Evolutionary conservation across 1,140 invertebrate species (phyloP).

Genomic region (Campodea augens): DNA sequence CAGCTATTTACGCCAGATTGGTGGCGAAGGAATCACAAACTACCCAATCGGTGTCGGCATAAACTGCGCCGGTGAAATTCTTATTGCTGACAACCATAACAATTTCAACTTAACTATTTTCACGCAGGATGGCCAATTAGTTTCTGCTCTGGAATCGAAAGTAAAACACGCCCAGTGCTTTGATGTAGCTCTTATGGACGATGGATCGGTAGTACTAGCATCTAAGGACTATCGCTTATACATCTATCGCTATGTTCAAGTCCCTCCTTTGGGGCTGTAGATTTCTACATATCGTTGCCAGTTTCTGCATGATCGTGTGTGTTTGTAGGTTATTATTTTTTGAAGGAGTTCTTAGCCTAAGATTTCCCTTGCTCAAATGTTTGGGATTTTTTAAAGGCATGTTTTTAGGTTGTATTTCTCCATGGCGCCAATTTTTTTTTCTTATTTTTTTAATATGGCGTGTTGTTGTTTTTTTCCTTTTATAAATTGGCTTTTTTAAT

Average conservation of each 20-base stretch:
- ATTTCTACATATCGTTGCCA: too few species aligned
- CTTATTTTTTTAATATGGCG: too few species aligned
- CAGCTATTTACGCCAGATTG: constrained; percentile 89
- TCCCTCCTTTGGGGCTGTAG: constrained; percentile 67
- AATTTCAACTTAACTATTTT: constrained; percentile 99
- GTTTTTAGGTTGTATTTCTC: too few species aligned
- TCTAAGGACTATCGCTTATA: constrained; percentile 99
- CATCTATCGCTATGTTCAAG: constrained; percentile 89
- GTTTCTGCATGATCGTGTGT: too few species aligned
- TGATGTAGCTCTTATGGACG: constrained; percentile 96
- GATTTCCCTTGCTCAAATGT: too few species aligned
- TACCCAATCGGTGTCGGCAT: constrained; percentile 99
- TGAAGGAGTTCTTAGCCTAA: too few species aligned
- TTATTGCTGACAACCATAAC: constrained; percentile 99
- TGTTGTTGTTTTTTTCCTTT: too few species aligned
- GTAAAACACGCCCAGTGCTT: constrained; percentile 99
- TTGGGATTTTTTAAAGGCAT: too few species aligned
- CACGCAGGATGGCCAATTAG: constrained; percentile 85
- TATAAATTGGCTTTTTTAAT: too few species aligned
- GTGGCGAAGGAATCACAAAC: constrained; percentile 95
- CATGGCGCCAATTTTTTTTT: too few species aligned
- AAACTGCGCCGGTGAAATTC: constrained; percentile 84
- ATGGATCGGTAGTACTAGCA: constrained; percentile 94
- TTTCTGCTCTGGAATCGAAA: constrained; percentile 93
- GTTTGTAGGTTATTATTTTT: too few species aligned